Percentiles rank a stretch among this genome's conserved stretches.
Evolutionary conservation across 2,113 vertebrate genomes (phyloP).

Genomic region (Ciconia maguari): DNA sequence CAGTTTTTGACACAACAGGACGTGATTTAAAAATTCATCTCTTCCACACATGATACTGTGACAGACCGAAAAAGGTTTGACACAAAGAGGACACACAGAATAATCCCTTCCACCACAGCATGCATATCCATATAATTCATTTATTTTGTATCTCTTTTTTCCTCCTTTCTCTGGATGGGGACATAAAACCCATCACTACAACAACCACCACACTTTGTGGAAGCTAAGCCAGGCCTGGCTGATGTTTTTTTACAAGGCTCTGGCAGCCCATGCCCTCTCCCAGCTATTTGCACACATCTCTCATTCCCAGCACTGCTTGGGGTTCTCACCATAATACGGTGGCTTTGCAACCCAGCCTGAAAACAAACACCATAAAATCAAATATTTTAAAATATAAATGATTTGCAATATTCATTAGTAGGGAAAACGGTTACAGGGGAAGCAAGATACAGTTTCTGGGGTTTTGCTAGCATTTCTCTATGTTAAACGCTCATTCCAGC

Average conservation of each 20-base stretch:
- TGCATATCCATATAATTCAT: neutral
- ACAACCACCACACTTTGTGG: fast-evolving
- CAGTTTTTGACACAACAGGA: neutral
- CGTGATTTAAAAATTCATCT: neutral
- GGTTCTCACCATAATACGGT: fast-evolving
- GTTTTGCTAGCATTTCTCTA: neutral
- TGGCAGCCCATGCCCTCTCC: neutral
- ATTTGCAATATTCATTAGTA: neutral
- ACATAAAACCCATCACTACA: neutral
- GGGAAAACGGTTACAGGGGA: neutral
- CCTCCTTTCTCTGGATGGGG: neutral
- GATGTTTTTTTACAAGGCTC: neutral
- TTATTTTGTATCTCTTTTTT: neutral
- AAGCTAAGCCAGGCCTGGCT: neutral
- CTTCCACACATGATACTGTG: neutral
- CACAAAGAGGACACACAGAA: neutral
- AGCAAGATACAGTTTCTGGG: neutral
- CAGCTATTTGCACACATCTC: neutral
- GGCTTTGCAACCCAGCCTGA: neutral
- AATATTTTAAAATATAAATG: neutral
- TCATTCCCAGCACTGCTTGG: neutral
- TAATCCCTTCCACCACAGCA: neutral
- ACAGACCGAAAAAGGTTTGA: neutral
- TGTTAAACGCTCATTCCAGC: neutral
- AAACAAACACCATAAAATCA: neutral